Conservation (phyloP, 2,888 invertebrate genomes). For the Pelosia muscerda region DNA sequence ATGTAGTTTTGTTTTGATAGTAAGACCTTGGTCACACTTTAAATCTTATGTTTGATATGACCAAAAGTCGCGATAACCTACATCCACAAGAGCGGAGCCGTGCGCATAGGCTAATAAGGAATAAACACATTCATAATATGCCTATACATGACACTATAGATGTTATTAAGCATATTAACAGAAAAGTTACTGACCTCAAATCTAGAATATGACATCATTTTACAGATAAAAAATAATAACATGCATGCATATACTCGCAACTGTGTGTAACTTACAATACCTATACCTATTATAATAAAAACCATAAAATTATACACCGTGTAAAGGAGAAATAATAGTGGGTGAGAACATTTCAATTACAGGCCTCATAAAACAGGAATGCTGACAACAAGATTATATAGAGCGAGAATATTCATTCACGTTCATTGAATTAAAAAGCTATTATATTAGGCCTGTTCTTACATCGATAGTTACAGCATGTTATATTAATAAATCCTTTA, state of each 20-base stretch:
- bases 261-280: not conserved
- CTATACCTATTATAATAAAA: not conserved
- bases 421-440: not conserved
- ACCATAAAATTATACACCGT: not conserved
- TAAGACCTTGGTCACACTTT: too few relatives aligned
- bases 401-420: not conserved
- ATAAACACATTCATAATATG: not conserved
- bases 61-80: too few relatives aligned
- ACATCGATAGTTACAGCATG: not conserved
- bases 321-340: not conserved
- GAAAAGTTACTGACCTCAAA: not conserved
- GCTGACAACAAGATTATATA: conserved; percentile 1
- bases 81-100: too few relatives aligned
- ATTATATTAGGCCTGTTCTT: not conserved
- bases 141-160: not conserved
- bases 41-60: too few relatives aligned
- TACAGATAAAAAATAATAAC: not conserved
- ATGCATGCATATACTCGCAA: not conserved
- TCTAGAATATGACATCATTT: not conserved
- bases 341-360: not conserved
- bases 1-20: too few relatives aligned
- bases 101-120: too few relatives aligned
- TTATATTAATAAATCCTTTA: not conserved
- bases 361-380: not conserved
- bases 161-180: not conserved